These are phyloP conservation scores for Epizoanthus rinbou DNA, from an alignment of 92 coral and sea anemone genomes.

Conservation along the genomic window DNA sequence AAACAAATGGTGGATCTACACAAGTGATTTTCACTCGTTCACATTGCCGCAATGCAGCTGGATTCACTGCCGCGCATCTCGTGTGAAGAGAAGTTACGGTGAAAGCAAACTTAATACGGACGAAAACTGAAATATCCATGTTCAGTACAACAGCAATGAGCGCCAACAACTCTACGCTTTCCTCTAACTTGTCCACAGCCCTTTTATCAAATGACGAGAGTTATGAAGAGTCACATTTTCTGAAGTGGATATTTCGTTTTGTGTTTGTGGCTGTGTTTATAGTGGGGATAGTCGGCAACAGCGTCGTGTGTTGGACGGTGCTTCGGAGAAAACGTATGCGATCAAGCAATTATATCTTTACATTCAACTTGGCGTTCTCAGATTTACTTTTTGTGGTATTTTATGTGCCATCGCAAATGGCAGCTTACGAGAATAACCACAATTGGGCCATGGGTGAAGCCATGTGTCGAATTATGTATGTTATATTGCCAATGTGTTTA, in stretches of 20 bases:
- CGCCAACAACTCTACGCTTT: conserved; percentile 1
- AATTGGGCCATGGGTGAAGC: conserved; percentile 92
- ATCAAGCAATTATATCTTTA: conserved; percentile 87
- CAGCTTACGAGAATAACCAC: conserved; percentile 95
- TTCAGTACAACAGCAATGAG: conserved; percentile 11
- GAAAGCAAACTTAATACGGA: neutral
- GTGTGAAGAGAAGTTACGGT: neutral
- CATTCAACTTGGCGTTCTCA: conserved; percentile 90
- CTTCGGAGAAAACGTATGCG: conserved; percentile 89
- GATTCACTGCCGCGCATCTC: neutral
- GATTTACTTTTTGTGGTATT: conserved; percentile 84
- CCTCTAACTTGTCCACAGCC: neutral
- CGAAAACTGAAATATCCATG: neutral
- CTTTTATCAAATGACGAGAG: neutral
- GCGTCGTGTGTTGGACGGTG: conserved; percentile 88
- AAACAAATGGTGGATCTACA: neutral
- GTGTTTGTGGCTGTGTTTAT: conserved; percentile 79
- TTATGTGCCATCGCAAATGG: conserved; percentile 93
- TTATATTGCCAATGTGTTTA: conserved; percentile 76
- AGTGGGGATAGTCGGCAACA: conserved; percentile 83
- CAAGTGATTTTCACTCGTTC: neutral
- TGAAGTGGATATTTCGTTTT: conserved; percentile 85
- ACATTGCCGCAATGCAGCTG: neutral
- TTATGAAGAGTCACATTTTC: conserved; percentile 72
- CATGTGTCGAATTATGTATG: conserved; percentile 82